A percentile compares a stretch with the other conserved stretches of the same genome.
Conservation (phyloP, 2,797 vertebrate genomes). For the Hephaestus fuliginosus region DNA sequence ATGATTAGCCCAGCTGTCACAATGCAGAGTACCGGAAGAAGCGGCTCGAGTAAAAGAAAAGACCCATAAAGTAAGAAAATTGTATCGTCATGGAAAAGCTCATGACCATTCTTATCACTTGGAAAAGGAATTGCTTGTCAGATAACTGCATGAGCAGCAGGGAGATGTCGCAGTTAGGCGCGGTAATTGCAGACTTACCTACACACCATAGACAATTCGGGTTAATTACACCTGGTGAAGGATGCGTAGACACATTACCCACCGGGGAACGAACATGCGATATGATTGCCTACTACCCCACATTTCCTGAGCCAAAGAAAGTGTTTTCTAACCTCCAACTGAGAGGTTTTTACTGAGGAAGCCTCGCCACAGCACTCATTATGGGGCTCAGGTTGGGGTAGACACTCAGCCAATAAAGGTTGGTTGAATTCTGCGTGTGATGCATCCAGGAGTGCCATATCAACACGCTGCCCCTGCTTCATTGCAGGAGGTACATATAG, state of each 20-base stretch:
- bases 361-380: conserved; percentile 79
- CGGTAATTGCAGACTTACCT: conserved; percentile 78
- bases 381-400: conserved; percentile 73
- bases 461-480: conserved; percentile 77
- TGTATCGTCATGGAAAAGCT: conserved; percentile 24
- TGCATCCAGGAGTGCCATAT: conserved; percentile 83
- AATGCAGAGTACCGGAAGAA: not conserved
- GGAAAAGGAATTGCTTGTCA: conserved; percentile 60
- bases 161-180: conserved; percentile 69
- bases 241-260: conserved; percentile 71
- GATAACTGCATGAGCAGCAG: conserved; percentile 75
- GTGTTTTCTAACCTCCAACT: conserved; percentile 70
- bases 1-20: conserved; percentile 18
- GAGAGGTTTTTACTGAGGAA: conserved; percentile 76
- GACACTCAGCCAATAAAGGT: conserved; percentile 83
- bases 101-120: conserved; percentile 36
- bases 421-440: conserved; percentile 82
- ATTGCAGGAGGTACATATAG: conserved; percentile 68
- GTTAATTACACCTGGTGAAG: conserved; percentile 82
- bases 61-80: conserved; percentile 31
- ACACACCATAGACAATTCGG: conserved; percentile 77
- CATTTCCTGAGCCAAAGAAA: conserved; percentile 70
- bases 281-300: conserved; percentile 65
- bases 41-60: conserved; percentile 16
- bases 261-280: conserved; percentile 72